A percentile compares a stretch with the other conserved stretches of the same genome.
phyloP scores from a whole-genome alignment of 1,140 invertebrate genomes.

The Zaprionus inermis region DNA sequence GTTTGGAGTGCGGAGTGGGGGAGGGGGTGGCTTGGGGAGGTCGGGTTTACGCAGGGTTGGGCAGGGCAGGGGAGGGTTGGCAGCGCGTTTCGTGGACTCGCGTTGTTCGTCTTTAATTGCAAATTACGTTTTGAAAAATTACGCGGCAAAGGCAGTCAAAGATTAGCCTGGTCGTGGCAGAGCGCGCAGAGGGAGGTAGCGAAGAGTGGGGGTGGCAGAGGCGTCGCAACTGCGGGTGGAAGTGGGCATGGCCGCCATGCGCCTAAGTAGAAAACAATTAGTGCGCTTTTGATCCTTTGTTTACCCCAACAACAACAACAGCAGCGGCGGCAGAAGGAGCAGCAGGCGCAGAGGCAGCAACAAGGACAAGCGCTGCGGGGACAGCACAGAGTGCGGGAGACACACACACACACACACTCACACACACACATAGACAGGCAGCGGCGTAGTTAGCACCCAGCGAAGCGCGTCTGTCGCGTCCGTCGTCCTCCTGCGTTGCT shows the following conservation, averaged over 20 bases:
- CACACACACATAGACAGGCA: conserved; percentile 5
- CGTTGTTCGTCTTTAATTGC: conserved; percentile 75
- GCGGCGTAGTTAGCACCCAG: conserved; percentile 70
- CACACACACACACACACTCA: not conserved
- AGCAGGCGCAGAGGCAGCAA: conserved; percentile 57
- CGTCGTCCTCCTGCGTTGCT: conserved; percentile 5
- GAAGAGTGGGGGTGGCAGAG: not conserved
- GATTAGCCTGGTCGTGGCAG: conserved; percentile 55
- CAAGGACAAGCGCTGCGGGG: conserved; percentile 44
- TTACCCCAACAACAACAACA: conserved; percentile 73
- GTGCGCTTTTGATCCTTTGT: conserved; percentile 83
- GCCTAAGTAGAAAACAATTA: conserved; percentile 82
- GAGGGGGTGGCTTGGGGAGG: not conserved
- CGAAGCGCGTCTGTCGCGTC: conserved; percentile 58
- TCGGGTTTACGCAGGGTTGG: not conserved
- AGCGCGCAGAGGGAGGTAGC: not conserved
- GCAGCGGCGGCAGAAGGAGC: conserved; percentile 41
- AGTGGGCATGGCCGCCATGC: conserved; percentile 36
- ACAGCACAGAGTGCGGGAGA: conserved; percentile 13
- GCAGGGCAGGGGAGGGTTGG: conserved; percentile 7
- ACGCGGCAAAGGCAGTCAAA: conserved; percentile 70
- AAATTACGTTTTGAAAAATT: conserved; percentile 83
- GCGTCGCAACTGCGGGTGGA: not conserved
- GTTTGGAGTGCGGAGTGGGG: not conserved
- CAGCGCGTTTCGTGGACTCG: conserved; percentile 37